Conservation (phyloP, 2,113 vertebrate species). For the Corythornis cristatus region DNA sequence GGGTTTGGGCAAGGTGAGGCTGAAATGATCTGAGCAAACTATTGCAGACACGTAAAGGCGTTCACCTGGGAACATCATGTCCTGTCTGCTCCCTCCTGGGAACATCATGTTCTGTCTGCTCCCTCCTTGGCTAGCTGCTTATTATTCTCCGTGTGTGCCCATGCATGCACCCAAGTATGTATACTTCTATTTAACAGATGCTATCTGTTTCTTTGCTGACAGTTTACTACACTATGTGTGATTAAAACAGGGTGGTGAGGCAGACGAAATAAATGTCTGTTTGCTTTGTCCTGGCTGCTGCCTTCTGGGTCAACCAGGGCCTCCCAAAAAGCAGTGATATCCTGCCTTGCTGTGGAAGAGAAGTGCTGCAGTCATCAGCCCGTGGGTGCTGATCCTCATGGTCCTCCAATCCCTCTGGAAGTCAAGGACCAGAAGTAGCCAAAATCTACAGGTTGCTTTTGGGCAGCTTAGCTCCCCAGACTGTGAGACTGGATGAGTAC, state of each 20-base stretch:
- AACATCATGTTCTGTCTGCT: background rate
- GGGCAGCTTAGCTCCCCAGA: background rate
- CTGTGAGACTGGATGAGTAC: background rate
- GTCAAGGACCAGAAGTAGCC: background rate
- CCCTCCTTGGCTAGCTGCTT: background rate
- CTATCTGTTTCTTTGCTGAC: background rate
- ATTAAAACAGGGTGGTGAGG: background rate
- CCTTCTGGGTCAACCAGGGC: background rate
- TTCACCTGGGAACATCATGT: constrained; percentile 2
- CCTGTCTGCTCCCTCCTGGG: background rate
- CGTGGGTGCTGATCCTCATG: fast-evolving
- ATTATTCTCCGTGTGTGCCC: background rate
- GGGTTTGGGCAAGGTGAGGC: background rate
- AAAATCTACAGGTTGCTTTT: background rate
- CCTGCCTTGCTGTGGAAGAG: background rate
- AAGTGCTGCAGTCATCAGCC: background rate
- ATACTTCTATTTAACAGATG: background rate
- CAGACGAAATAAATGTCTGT: background rate
- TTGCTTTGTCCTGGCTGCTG: background rate
- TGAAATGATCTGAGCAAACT: background rate
- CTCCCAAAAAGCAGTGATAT: background rate
- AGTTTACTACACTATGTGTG: background rate
- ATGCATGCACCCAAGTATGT: fast-evolving
- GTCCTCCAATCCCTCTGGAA: background rate
- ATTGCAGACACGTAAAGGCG: background rate